These are phyloP conservation scores for Tipula lateralis DNA, from an alignment of 2,888 invertebrate species.

Conservation along the genomic window DNA sequence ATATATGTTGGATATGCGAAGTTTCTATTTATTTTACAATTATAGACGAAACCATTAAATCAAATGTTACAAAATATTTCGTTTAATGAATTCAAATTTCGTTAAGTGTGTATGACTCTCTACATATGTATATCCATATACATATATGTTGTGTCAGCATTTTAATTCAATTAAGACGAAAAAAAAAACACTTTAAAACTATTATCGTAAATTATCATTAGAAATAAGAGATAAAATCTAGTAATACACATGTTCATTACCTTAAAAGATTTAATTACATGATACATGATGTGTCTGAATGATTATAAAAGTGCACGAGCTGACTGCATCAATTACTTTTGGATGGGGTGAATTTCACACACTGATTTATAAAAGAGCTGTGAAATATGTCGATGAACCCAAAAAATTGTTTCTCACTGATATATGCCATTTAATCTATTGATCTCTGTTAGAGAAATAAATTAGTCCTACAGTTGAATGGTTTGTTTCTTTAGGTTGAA, in stretches of 20 bases:
- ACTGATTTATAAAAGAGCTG: no score
- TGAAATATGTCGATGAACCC: no score
- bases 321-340: neutral
- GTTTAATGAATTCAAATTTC: neutral
- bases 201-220: neutral
- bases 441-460: no score
- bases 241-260: neutral
- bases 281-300: neutral
- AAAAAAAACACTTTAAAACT: neutral
- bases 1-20: neutral
- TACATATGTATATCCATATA: neutral
- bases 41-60: neutral
- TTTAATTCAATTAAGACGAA: neutral
- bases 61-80: neutral
- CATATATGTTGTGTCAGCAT: neutral
- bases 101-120: neutral
- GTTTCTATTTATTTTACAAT: neutral
- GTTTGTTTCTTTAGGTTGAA: no score
- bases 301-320: no score
- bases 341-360: neutral
- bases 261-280: neutral
- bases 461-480: no score
- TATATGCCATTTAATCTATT: no score
- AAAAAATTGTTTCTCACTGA: no score
- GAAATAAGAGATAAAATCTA: neutral